A percentile compares a stretch with the other conserved stretches of the same genome.
phyloP scores from a whole-genome alignment of 2,797 vertebrate species.

The Taenioides sp. region DNA sequence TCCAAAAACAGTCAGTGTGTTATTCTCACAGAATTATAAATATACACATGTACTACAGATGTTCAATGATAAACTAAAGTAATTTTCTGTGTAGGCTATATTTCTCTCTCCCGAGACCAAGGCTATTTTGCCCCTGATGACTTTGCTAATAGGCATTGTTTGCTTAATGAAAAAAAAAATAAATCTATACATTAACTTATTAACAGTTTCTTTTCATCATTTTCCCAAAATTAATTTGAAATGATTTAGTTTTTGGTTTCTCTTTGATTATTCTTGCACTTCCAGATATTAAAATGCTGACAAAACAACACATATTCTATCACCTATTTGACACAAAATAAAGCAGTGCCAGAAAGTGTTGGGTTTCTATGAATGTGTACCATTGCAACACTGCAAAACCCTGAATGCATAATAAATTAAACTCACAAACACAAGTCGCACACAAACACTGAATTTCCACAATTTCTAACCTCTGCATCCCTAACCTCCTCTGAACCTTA shows the following conservation, averaged over 20 bases:
- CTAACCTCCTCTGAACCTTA: constrained; percentile 3
- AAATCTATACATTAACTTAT: background rate
- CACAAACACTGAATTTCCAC: background rate
- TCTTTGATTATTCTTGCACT: too few relatives aligned
- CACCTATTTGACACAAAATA: background rate
- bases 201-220: background rate
- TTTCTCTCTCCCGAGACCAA: too few relatives aligned
- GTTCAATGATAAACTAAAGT: too few relatives aligned
- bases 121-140: too few relatives aligned
- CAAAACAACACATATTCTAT: background rate
- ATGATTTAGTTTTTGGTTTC: background rate
- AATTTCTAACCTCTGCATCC: constrained; percentile 3
- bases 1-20: background rate
- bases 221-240: background rate
- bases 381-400: background rate
- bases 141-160: background rate
- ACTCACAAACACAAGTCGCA: background rate
- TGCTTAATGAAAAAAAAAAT: background rate
- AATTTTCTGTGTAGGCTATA: too few relatives aligned
- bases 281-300: background rate
- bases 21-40: background rate
- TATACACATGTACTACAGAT: background rate
- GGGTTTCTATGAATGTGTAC: background rate
- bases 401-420: background rate
- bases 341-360: background rate